Evolutionary conservation across 1,140 invertebrate genomes (phyloP).

Genomic region (Maniola jurtina): DNA sequence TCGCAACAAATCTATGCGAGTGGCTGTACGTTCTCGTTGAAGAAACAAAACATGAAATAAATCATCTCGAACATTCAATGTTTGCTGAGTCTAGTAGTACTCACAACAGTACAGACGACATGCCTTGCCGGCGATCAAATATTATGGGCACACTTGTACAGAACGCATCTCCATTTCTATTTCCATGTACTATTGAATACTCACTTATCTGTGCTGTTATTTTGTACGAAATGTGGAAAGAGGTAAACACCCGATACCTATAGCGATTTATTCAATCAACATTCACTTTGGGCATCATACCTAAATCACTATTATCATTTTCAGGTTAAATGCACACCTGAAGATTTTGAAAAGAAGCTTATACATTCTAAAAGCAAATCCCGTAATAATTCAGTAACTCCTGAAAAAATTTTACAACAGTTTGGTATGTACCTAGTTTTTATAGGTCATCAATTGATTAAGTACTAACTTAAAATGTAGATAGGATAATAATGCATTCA

Average conservation of each 20-base stretch:
- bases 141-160: slow-evolving; percentile 86
- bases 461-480: too few species aligned
- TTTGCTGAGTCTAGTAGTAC: slow-evolving; percentile 32
- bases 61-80: slow-evolving; percentile 78
- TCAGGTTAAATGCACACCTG: slow-evolving; percentile 71
- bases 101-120: slow-evolving; percentile 41
- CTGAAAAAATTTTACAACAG: slow-evolving; percentile 72
- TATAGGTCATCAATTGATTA: too few species aligned
- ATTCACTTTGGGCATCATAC: background rate
- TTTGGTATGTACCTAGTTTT: slow-evolving; percentile 57
- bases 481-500: too few species aligned
- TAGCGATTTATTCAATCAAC: background rate
- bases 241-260: slow-evolving; percentile 61
- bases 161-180: slow-evolving; percentile 91
- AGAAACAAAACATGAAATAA: slow-evolving; percentile 89
- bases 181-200: slow-evolving; percentile 95
- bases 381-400: slow-evolving; percentile 70
- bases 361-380: slow-evolving; percentile 56
- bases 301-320: slow-evolving; percentile 29
- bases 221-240: slow-evolving; percentile 91
- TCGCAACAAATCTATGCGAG: slow-evolving; percentile 89
- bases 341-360: slow-evolving; percentile 71
- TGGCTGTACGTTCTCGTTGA: slow-evolving; percentile 90
- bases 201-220: slow-evolving; percentile 91
- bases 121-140: slow-evolving; percentile 74